Base-by-base conservation (phyloP, 2,113 vertebrate genomes). In the Cromileptes altivelis region DNA sequence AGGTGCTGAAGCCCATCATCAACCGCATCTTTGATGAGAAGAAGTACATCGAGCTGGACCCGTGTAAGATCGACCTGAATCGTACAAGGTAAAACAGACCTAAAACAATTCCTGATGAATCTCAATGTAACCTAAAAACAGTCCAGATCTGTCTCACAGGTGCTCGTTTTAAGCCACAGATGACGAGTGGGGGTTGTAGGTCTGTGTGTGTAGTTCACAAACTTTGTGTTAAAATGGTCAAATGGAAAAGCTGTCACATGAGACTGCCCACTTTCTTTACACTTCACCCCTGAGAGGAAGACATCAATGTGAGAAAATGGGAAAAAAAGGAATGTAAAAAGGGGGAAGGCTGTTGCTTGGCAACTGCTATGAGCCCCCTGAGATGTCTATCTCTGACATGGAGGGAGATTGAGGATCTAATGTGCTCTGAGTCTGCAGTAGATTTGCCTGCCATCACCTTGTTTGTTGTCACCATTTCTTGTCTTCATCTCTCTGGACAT, bases 11-110 rank as follows among this genome's bases (percentile, higher is more conserved):
- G 92, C 96, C 96, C 0, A 91, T 95, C 78, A 91, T 98, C 85
- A 96, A 93, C 85, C 96, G 95, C 19, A 92, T 98, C 92, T 98
- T 97, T 4, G 97, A 98, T 76, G 97, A 99, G 91, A 97, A 94
- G 94, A 98, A 97, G 72, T 98, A 97, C 1, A 93, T 99, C 40
- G 97, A 99, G 86, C 91, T 99, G 88, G 97, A 98, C 80, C 97
- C 97, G 0, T 92, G 96, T 91, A 98, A 96, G 93, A 97, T 98
- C 70, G 97, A 97, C 85, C 91, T 97, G 82, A 96, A 95, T 85
- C 93, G 94, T 42, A 91, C 93, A 78, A 97, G 97, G 97, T 94
- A 91, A 94, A 80, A 58, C 42, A 19, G 27, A 79, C 4, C 25
- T 55, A 9, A 49, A 61, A 52, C 70, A 33, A 1, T 17, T 73